Evolutionary conservation across 2,888 invertebrate genomes (phyloP), one percentile per base, ranked within the genome.

Genomic region (Drosophila nr. perissopoda): DNA sequence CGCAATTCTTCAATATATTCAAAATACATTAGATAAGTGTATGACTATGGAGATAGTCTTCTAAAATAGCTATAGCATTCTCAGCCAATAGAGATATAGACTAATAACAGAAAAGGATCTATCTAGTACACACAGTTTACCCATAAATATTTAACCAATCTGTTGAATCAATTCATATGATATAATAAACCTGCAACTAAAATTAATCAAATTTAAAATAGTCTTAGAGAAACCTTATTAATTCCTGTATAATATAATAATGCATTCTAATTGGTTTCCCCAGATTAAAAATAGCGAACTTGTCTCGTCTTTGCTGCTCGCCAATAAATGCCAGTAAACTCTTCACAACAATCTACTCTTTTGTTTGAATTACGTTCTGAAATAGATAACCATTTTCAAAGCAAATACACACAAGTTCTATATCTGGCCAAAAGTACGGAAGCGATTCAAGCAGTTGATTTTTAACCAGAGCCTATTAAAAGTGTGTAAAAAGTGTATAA

Each of bases 181-280:
- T 42, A 13, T 6, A 21, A 42, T 40, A 40, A n/a, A n/a, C n/a
- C n/a, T 40, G 10, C 4, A 10, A 10, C 40, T 2, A 4, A n/a
- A n/a, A 40, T 40, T 8, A n/a, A 40, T 40, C 2, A n/a, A n/a
- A 40, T 40, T 40, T 4, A n/a, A n/a, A 0, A 31, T 31, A 31
- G 36, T 36, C 16, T 36, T 16, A 16, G 36, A 36, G 0, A 36
- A 16, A 36, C 16, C 36, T 34, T 33, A 33, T 13, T 36, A 36
- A 36, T 36, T 11, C 16, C 1, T 8, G 0, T 31, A 31, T 0
- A 36, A 36, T 36, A 11, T 42, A 11, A n/a, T n/a, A n/a, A n/a
- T 2, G 0, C 2, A n/a, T n/a, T n/a, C n/a, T 0, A 2, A 42
- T 11, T 11, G 0, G 10, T 10, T n/a, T 40, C 1, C 10, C n/a